Conservation (phyloP, 2,797 vertebrate genomes). For the Spheniscus humboldti region DNA sequence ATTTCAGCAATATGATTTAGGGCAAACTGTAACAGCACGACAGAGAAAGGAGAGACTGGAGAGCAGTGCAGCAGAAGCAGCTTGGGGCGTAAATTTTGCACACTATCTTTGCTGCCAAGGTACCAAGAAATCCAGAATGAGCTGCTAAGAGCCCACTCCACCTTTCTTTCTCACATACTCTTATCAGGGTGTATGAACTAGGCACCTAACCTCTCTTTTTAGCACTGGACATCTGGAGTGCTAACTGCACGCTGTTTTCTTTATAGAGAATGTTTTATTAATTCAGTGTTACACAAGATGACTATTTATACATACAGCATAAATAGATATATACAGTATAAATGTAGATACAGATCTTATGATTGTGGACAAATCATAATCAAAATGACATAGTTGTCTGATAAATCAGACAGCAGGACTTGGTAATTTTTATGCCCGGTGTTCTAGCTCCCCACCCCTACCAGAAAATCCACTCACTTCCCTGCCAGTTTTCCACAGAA, state of each 20-base stretch:
- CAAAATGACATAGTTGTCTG: background rate
- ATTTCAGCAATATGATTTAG: background rate
- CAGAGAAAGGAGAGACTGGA: background rate
- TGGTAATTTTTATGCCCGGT: accelerated
- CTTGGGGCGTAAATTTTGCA: background rate
- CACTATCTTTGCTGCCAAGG: background rate
- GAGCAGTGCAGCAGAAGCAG: background rate
- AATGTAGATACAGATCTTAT: background rate
- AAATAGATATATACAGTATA: background rate
- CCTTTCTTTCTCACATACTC: background rate
- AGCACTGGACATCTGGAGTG: background rate
- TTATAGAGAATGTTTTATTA: background rate
- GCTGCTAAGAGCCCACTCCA: background rate
- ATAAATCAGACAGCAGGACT: background rate
- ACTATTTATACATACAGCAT: background rate
- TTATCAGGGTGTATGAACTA: background rate
- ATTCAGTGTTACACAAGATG: background rate
- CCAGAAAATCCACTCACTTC: background rate
- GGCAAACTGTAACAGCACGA: background rate
- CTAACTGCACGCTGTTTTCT: background rate
- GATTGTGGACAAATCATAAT: background rate
- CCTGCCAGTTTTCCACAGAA: background rate
- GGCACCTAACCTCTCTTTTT: background rate
- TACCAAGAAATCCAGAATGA: background rate
- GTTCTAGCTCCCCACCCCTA: background rate